Evolutionary conservation across 2,113 vertebrate genomes (phyloP).

Genomic region (Spea bombifrons): DNA sequence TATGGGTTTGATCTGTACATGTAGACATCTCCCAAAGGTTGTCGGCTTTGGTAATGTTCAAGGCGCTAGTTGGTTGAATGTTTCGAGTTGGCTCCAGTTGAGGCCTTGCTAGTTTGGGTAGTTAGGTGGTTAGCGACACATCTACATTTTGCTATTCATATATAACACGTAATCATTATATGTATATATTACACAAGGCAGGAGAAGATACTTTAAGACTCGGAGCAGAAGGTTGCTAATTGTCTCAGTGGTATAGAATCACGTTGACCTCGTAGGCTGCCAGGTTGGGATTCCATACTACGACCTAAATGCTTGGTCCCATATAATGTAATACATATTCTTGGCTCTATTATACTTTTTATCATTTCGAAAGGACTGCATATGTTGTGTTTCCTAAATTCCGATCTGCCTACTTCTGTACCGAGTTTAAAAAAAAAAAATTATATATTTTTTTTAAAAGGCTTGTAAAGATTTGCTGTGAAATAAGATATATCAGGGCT

Average conservation of each 20-base stretch:
- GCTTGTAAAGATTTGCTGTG: neutral
- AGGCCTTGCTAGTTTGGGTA: too few relatives aligned
- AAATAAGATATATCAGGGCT: neutral
- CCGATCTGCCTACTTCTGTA: neutral
- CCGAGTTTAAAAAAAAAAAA: neutral
- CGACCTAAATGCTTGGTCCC: neutral
- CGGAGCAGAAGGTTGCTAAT: too few relatives aligned
- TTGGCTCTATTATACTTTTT: neutral
- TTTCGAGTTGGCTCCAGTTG: neutral
- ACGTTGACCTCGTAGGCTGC: too few relatives aligned
- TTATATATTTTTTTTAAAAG: neutral
- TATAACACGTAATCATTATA: too few relatives aligned
- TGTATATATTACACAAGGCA: too few relatives aligned
- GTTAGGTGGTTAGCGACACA: too few relatives aligned
- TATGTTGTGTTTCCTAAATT: neutral
- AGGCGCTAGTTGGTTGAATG: neutral
- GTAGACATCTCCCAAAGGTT: too few relatives aligned
- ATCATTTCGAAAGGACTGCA: neutral
- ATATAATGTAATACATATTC: neutral
- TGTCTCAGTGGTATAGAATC: too few relatives aligned
- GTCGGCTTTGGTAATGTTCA: neutral
- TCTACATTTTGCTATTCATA: too few relatives aligned
- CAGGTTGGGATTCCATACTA: too few relatives aligned
- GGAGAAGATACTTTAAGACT: too few relatives aligned
- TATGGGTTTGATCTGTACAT: too few relatives aligned